Evolutionary conservation across 2,113 vertebrate species (phyloP).

Genomic region (Dasyprocta punctata): DNA sequence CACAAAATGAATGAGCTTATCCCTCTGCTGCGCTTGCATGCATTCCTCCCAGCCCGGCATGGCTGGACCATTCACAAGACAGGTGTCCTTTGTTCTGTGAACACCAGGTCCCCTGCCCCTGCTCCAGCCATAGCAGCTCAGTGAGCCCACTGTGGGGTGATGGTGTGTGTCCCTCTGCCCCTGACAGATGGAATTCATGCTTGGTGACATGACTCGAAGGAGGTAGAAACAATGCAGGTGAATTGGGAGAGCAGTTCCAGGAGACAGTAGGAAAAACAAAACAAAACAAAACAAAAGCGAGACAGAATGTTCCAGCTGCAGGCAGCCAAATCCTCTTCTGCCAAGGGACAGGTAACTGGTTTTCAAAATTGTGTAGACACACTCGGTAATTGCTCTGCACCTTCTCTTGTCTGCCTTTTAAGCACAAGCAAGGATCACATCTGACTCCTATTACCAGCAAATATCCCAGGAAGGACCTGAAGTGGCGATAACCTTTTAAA

Average conservation of each 20-base stretch:
- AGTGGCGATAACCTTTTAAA: slow-evolving; percentile 30
- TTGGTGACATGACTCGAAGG: neutral
- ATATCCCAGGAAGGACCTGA: neutral
- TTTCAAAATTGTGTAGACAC: neutral
- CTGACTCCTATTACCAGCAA: neutral
- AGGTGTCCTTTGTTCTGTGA: slow-evolving; percentile 62
- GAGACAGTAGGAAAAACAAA: neutral
- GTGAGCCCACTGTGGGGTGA: neutral
- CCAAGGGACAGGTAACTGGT: neutral
- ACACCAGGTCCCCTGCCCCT: neutral
- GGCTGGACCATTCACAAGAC: neutral
- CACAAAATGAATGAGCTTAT: slow-evolving; percentile 70
- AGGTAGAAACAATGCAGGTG: neutral
- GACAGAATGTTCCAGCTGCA: neutral
- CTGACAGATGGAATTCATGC: neutral
- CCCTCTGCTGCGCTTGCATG: neutral
- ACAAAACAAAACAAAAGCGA: neutral
- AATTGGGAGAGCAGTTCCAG: accelerated
- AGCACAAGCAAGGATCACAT: neutral
- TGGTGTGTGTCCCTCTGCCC: neutral
- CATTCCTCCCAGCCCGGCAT: neutral
- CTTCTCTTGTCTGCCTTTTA: neutral
- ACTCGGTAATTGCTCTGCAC: accelerated
- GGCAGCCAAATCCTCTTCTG: neutral
- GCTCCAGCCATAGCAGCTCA: neutral